Conservation (phyloP, 1,140 invertebrate species). For the Drosophila sucinea region DNA sequence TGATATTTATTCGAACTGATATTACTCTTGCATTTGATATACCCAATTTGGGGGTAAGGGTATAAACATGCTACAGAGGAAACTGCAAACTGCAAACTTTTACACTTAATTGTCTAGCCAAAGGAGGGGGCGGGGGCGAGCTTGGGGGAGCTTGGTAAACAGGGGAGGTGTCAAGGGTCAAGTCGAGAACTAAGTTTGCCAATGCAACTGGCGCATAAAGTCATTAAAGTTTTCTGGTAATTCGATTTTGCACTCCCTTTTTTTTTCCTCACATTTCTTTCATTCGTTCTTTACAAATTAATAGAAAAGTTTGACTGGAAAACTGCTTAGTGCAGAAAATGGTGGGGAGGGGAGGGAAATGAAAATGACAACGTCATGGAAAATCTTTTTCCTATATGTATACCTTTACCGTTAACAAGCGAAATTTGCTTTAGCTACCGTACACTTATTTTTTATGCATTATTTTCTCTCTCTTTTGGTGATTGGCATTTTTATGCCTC, state of each 20-base stretch:
- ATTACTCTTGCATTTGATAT: neutral
- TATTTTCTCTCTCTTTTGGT: slow-evolving; percentile 49
- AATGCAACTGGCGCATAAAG: slow-evolving; percentile 67
- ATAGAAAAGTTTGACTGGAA: slow-evolving; percentile 21
- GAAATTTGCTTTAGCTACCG: neutral
- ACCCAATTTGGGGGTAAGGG: neutral
- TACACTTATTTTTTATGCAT: slow-evolving; percentile 42
- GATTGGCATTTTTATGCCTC: slow-evolving; percentile 25
- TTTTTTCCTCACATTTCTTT: slow-evolving; percentile 23
- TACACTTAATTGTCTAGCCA: slow-evolving; percentile 47
- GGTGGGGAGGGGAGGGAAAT: neutral
- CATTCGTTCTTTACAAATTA: slow-evolving; percentile 53
- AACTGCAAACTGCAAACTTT: slow-evolving; percentile 40
- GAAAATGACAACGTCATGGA: slow-evolving; percentile 26
- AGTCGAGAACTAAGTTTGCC: slow-evolving; percentile 46
- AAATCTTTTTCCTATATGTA: slow-evolving; percentile 26
- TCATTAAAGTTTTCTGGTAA: slow-evolving; percentile 71
- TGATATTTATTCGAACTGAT: too few species aligned
- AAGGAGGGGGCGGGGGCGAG: slow-evolving; percentile 1
- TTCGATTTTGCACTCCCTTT: slow-evolving; percentile 53
- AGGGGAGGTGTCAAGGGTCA: slow-evolving; percentile 37
- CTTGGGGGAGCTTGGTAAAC: neutral
- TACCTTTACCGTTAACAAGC: slow-evolving; percentile 15
- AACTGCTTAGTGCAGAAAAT: slow-evolving; percentile 17
- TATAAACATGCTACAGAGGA: slow-evolving; percentile 1